Evolutionary conservation across 1,140 invertebrate genomes (phyloP).

Genomic region (Papilio machaon): DNA sequence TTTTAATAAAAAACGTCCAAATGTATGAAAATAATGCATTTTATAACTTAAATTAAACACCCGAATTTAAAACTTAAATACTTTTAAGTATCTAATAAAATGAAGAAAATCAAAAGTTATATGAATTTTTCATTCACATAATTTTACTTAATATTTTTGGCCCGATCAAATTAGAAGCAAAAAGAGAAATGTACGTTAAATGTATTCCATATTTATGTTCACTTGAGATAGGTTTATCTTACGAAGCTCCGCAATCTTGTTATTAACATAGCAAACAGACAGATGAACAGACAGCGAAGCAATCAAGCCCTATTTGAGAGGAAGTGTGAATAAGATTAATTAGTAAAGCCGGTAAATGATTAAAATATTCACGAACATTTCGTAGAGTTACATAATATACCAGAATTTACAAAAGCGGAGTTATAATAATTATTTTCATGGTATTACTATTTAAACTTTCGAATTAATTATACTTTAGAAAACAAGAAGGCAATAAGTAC

Average conservation of each 20-base stretch:
- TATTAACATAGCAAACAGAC: conserved; percentile 28
- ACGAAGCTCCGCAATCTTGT: background rate
- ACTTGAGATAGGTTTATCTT: background rate
- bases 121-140: background rate
- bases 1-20: background rate
- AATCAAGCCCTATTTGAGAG: conserved; percentile 28
- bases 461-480: no score
- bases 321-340: conserved; percentile 32
- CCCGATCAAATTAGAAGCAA: background rate
- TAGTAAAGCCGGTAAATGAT: conserved; percentile 20
- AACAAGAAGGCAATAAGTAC: no score
- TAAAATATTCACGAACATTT: conserved; percentile 17
- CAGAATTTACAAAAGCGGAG: background rate
- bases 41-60: background rate
- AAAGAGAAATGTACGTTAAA: conserved; percentile 7
- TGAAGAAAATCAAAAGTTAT: background rate
- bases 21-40: background rate
- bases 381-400: background rate
- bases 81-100: background rate
- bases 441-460: background rate
- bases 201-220: conserved; percentile 8
- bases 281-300: conserved; percentile 26
- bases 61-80: background rate
- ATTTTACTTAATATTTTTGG: background rate
- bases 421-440: background rate